Percentiles rank a stretch among this genome's conserved stretches.
phyloP scores from a whole-genome alignment of 2,113 vertebrate species.

The Cavia aperea region DNA sequence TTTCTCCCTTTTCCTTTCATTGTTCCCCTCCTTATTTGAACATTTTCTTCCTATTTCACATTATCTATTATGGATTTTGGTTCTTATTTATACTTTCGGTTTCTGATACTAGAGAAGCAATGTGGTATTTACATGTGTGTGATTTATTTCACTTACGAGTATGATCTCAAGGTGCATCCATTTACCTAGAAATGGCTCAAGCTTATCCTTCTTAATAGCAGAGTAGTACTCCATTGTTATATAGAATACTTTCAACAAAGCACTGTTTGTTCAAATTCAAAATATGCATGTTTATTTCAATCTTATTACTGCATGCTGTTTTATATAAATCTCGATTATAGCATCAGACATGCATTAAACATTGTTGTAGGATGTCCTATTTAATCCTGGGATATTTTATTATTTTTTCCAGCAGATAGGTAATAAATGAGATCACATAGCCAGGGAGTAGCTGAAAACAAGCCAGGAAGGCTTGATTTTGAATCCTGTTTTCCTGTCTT shows the following conservation, averaged over 20 bases:
- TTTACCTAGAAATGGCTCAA: neutral
- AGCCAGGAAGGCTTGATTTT: neutral
- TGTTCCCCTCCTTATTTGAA: neutral
- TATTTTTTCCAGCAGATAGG: neutral
- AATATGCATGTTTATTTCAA: neutral
- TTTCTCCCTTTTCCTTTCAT: neutral
- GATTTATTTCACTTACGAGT: neutral
- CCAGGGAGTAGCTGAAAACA: neutral
- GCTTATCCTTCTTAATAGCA: neutral
- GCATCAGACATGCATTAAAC: neutral
- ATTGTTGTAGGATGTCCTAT: neutral
- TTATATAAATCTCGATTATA: constrained; percentile 29
- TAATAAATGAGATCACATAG: neutral
- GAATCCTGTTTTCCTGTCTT: neutral
- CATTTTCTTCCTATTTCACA: neutral
- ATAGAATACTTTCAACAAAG: constrained; percentile 18
- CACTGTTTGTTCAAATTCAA: constrained; percentile 7
- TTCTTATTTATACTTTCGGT: neutral
- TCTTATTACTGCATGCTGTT: constrained; percentile 4
- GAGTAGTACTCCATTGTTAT: neutral
- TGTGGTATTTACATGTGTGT: neutral
- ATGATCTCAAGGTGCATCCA: neutral
- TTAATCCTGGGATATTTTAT: neutral
- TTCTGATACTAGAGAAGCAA: neutral
- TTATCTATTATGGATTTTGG: neutral